Base-by-base conservation (phyloP, 2,113 vertebrate genomes). In the Sinocyclocheilus rhinocerous region DNA sequence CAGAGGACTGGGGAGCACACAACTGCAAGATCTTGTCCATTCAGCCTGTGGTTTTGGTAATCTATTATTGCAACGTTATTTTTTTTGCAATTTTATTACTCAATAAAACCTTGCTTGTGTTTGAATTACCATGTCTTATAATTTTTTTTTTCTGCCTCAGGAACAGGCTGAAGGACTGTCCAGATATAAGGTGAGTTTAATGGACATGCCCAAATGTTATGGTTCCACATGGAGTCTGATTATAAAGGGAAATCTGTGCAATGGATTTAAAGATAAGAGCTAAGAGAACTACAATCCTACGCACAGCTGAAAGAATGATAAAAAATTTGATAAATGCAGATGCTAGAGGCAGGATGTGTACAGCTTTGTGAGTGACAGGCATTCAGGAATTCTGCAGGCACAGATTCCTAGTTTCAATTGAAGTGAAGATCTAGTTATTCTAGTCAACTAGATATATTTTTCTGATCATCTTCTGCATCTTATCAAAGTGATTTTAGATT, bases 41-140 rank as follows among this genome's bases (percentile, higher is more conserved):
- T 86, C 97, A 98, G 83, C 98, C 97, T 1, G 95, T 99, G 29
- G 86, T 96, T 89, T 92, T 95, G 93, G 98, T 99, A 96, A 96
- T 8, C 0, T 55, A 24, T 63, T 22, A 33, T 11, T 57, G 8
- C 20, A 72, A 50, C 20, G 29, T 78, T 45, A 36, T n/a, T 36
- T 0, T 24, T 57, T 18, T 33, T 33, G 6, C 55, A 59, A 59
- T 20, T 59, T 22, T 57, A 57, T 57, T 29, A 9, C 18, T 70
- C 33, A 24, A 45, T 57, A 16, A 73, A 42, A 39, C 9, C 22
- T 16, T 52, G 50, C 0, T 70, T 83, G 6, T 20, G 5, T 82
- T 55, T 77, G 9, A 36, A 59, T 57, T 12, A 50, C 2, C 22
- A 24, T 76, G 20, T 67, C 50, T 33, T 72, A 22, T 65, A 36